Evolutionary conservation across 2,888 invertebrate species (phyloP), one percentile per base, ranked within the genome.

Genomic region (Physocephala rufipes): DNA sequence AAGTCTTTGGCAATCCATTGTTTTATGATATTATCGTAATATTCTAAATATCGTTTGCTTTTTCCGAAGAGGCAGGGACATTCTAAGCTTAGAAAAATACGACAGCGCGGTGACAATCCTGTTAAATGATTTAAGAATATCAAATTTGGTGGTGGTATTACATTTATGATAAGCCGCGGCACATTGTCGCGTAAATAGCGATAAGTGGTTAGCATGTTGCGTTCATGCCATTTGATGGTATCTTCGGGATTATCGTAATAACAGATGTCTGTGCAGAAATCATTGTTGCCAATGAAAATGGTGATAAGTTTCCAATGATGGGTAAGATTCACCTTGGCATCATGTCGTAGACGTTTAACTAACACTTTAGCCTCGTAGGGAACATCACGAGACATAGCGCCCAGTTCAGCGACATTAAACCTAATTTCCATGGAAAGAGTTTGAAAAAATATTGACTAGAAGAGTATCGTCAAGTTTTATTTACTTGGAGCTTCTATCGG

Each of bases 251-350:
- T 81, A 9, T 85, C 73, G 24, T 82, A 72, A 74, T 83, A 88
- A 75, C 91, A 91, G 45, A 89, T 84, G 64, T 90, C 87, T 1
- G 82, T 70, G 74, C 91, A 91, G 77, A 91, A 89, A 77, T 91
- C 90, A 79, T 91, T 91, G 45, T 87, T 82, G 21, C 91, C 90
- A 58, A 91, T 89, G 78, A 90, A 85, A 13, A 90, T 71, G 0
- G 89, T 89, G 13, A 91, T 82, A 78, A 91, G 88, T 85, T 91
- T 91, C 91, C 91, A 91, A 77, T 91, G 87, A 19, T 87, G 85
- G 7, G 88, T 82, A 67, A 90, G 74, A 73, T 91, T 86, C 1
- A 90, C 88, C 59, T 87, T 82, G 7, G 86, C 84, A 82, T 90
- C 89, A 7, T 80, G 83, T 73, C 84, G 85, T 66, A 91, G 87